Conservation (phyloP, 2,113 vertebrate genomes). For the Strix uralensis region DNA sequence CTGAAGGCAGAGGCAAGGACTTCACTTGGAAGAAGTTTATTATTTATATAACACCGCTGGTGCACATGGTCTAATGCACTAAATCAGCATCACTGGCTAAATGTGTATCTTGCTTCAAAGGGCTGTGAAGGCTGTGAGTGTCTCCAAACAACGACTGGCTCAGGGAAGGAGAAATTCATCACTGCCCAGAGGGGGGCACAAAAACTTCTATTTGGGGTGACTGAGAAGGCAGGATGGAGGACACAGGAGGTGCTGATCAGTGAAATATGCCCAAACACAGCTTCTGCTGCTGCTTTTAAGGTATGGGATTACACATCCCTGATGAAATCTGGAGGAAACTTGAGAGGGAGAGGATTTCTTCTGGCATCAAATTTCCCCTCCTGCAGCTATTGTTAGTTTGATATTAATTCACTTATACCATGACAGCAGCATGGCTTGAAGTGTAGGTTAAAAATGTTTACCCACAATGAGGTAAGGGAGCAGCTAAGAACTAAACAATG, state of each 20-base stretch:
- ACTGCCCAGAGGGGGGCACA: rapidly evolving
- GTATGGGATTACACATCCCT: not conserved
- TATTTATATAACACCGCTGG: not conserved
- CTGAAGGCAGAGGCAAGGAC: not conserved
- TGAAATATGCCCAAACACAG: not conserved
- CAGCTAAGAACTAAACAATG: not conserved
- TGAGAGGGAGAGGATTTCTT: not conserved
- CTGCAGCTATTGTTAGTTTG: not conserved
- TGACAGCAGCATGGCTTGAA: not conserved
- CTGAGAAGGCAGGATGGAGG: not conserved
- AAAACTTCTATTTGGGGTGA: not conserved
- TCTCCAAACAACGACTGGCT: not conserved
- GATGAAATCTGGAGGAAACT: not conserved
- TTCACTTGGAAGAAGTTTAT: not conserved
- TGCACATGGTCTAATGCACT: not conserved
- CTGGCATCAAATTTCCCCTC: not conserved
- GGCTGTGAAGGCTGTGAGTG: rapidly evolving
- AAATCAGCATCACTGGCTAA: not conserved
- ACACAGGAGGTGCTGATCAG: not conserved
- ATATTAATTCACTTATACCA: not conserved
- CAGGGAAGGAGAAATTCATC: not conserved
- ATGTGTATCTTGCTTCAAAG: not conserved
- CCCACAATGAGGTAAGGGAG: not conserved
- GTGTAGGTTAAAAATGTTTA: not conserved
- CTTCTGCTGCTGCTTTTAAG: not conserved